A percentile compares a stretch with the other conserved stretches of the same genome.
phyloP scores from a whole-genome alignment of 37 sponge, comb jelly and placozoan species.

The Geodia barretti region DNA sequence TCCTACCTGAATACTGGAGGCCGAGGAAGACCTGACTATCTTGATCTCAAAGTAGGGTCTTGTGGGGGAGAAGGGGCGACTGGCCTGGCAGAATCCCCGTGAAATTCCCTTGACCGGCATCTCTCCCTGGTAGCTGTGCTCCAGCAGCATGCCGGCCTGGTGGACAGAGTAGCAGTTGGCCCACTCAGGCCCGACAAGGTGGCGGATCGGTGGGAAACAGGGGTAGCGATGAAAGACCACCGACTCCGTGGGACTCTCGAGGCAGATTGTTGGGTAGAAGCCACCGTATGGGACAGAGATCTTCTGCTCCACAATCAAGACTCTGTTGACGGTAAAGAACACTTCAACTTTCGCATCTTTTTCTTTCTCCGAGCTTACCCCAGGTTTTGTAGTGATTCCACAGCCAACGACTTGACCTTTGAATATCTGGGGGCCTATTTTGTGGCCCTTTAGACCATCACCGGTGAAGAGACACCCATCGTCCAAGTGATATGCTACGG shows the following conservation, averaged over 20 bases:
- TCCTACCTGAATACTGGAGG: conserved; percentile 35
- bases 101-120: conserved; percentile 3
- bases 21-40: conserved; percentile 5
- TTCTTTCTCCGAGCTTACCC: not conserved
- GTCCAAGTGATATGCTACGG: conserved; percentile 57
- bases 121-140: conserved; percentile 10
- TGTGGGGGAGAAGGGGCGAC: conserved; percentile 16
- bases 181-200: conserved; percentile 41
- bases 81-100: conserved; percentile 38
- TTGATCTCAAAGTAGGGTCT: conserved; percentile 57
- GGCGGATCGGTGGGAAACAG: conserved; percentile 28
- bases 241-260: conserved; percentile 41
- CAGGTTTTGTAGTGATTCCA: conserved; percentile 35
- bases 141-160: conserved; percentile 39
- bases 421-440: conserved; percentile 36
- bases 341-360: conserved; percentile 18
- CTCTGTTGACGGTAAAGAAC: conserved; percentile 68
- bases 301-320: conserved; percentile 23
- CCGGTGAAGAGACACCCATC: conserved; percentile 61
- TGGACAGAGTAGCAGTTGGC: conserved; percentile 25
- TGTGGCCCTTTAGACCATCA: conserved; percentile 8
- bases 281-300: conserved; percentile 47
- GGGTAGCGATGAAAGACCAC: conserved; percentile 23
- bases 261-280: conserved; percentile 58
- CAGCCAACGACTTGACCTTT: conserved; percentile 72